Conservation (phyloP, 1,140 invertebrate species). For the Drosophila elegans region DNA sequence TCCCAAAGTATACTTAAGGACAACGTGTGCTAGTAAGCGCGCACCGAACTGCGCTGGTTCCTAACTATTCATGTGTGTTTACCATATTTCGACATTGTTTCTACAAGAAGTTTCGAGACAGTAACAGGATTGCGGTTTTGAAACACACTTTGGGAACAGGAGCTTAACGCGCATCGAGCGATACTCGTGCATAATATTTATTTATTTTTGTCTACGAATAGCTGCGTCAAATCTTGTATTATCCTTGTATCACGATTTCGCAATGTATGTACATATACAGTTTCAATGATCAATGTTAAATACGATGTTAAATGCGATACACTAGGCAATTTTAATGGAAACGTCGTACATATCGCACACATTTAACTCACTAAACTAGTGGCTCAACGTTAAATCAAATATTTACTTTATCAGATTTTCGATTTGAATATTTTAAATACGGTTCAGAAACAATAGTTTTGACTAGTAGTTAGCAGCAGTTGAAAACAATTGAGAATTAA, state of each 20-base stretch:
- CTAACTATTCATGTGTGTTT: slow-evolving; percentile 16
- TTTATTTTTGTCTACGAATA: slow-evolving; percentile 27
- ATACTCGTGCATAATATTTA: slow-evolving; percentile 31
- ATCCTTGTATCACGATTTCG: slow-evolving; percentile 18
- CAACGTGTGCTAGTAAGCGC: slow-evolving; percentile 22
- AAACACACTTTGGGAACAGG: slow-evolving; percentile 13
- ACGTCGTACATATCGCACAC: slow-evolving; percentile 21
- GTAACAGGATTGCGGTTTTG: background rate
- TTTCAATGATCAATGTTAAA: slow-evolving; percentile 27
- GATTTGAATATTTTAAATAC: too few relatives aligned
- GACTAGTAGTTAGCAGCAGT: too few relatives aligned
- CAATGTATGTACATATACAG: slow-evolving; percentile 32
- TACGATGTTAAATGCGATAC: background rate
- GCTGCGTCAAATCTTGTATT: slow-evolving; percentile 25
- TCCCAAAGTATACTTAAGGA: slow-evolving; percentile 40
- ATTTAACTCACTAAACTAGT: slow-evolving; percentile 22
- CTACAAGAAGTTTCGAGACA: slow-evolving; percentile 5
- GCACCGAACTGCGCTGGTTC: slow-evolving; percentile 34
- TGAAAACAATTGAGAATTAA: too few relatives aligned
- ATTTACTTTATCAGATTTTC: too few relatives aligned
- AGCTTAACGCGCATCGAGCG: slow-evolving; percentile 14
- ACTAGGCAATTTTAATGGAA: slow-evolving; percentile 28
- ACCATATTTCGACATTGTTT: slow-evolving; percentile 10
- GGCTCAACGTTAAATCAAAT: background rate
- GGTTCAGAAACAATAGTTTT: too few relatives aligned